Evolutionary conservation across 2,113 vertebrate species (phyloP).

Genomic region (Carlito syrichta): DNA sequence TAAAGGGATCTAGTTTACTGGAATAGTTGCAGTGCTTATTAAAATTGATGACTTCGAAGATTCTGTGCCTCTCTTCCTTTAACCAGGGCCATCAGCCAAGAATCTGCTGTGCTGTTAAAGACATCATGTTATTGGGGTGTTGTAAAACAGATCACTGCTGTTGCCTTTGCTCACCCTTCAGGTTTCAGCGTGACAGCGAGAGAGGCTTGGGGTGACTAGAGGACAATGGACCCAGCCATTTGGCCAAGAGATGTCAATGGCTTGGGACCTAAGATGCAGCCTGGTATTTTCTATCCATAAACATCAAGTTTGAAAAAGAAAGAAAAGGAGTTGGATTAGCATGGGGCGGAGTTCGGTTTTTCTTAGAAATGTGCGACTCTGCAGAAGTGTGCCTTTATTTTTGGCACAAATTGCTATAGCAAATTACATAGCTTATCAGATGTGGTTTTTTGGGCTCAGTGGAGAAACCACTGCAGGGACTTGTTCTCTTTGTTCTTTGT

Average conservation of each 20-base stretch:
- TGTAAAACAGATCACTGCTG: slow-evolving; percentile 62
- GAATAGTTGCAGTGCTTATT: slow-evolving; percentile 68
- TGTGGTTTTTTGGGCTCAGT: slow-evolving; percentile 83
- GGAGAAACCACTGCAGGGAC: slow-evolving; percentile 81
- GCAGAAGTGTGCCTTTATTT: slow-evolving; percentile 85
- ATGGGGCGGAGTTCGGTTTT: slow-evolving; percentile 81
- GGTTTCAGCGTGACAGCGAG: slow-evolving; percentile 1
- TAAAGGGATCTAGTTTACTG: slow-evolving; percentile 60
- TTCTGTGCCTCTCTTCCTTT: slow-evolving; percentile 62
- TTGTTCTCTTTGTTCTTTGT: slow-evolving; percentile 82
- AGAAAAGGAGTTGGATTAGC: slow-evolving; percentile 70
- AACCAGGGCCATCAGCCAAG: slow-evolving; percentile 64
- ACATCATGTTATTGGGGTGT: slow-evolving; percentile 63
- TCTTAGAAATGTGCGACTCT: slow-evolving; percentile 82
- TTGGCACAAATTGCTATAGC: slow-evolving; percentile 85
- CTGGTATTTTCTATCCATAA: slow-evolving; percentile 52
- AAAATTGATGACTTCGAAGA: slow-evolving; percentile 75
- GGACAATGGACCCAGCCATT: neutral
- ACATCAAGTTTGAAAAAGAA: slow-evolving; percentile 67
- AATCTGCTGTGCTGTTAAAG: slow-evolving; percentile 67
- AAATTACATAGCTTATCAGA: slow-evolving; percentile 88
- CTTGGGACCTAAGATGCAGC: neutral
- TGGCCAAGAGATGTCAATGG: neutral
- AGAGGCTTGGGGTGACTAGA: neutral
- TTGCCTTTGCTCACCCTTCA: slow-evolving; percentile 6